These are phyloP conservation scores for Suillia variegata DNA, from an alignment of 2,888 invertebrate species.

Conservation along the genomic window DNA sequence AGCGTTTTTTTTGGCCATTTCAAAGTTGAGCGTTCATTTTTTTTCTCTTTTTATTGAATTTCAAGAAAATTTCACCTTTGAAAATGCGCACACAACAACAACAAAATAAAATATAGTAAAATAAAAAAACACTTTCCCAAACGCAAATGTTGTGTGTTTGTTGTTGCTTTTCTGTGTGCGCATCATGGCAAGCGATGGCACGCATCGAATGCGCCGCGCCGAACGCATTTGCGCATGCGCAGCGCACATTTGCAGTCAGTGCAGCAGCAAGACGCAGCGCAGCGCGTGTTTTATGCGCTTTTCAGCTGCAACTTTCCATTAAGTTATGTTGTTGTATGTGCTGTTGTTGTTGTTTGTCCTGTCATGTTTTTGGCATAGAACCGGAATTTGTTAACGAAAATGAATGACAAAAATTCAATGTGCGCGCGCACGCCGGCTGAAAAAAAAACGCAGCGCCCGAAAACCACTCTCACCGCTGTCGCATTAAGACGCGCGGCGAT, in stretches of 20 bases:
- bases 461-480: too few species aligned
- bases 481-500: too few species aligned
- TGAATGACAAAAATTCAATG: too few species aligned
- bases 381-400: conserved; percentile 8
- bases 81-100: neutral
- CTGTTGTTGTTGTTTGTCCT: neutral
- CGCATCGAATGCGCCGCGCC: neutral
- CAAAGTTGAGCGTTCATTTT: too few species aligned
- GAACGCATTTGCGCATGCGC: conserved; percentile 14
- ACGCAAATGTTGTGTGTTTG: neutral
- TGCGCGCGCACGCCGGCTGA: too few species aligned
- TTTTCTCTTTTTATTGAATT: too few species aligned
- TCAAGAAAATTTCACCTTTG: conserved; percentile 4
- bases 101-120: conserved; percentile 12
- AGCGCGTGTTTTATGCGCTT: neutral
- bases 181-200: neutral
- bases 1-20: too few species aligned
- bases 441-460: too few species aligned
- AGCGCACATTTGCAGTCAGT: neutral
- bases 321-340: neutral
- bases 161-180: neutral
- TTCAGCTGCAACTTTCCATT: conserved; percentile 1
- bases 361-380: conserved; percentile 3
- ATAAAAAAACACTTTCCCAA: conserved; percentile 18
- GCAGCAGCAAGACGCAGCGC: neutral